Base-by-base conservation (phyloP, 2,113 vertebrate genomes). In the Psittacula cyanocephala region DNA sequence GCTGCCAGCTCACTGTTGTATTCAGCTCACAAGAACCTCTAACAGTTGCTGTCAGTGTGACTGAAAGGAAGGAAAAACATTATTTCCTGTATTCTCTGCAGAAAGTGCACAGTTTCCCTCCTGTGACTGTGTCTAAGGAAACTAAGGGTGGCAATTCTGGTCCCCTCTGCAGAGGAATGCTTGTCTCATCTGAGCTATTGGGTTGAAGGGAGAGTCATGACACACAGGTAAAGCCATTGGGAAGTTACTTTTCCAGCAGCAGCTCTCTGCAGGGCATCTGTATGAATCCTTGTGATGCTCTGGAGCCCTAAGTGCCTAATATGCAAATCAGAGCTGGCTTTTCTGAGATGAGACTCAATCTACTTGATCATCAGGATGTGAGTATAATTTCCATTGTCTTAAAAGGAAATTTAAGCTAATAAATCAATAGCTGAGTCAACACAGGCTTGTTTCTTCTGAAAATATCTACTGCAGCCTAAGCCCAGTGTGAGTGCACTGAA, bases 321-420 rank as follows among this genome's bases (percentile, higher is more conserved):
- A 2, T 65, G 52, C 88, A 86, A 55, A 71, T 67, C 71, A 80
- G 33, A 88, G 68, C 44, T 74, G 33, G 5, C 50, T 93, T 70
- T 78, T 57, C 68, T 74, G 50, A 91, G 83, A 55, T 75, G 75
- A 68, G 16, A 28, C 43, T 64, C 60, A 27, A 75, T 81, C 87
- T 93, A 50, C n/a, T 63, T n/a, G 17, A 37, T 82, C 44, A 75
- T 63, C 31, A 44, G 15, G 78, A 35, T 14, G 10, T 10, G 31
- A 60, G 15, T 62, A 14, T 62, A 18, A 46, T 71, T 88, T 53
- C 60, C 43, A 11, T 81, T 91, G 28, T 81, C 86, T 86, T 78
- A 33, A 89, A 81, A 89, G 70, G 50, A 86, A 92, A 92, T 53
- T 18, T 63, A 86, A 81, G 46, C 55, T 78, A 92, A 86, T 76